Conservation (phyloP, 2,797 vertebrate species). For the Arnoldichthys spilopterus region DNA sequence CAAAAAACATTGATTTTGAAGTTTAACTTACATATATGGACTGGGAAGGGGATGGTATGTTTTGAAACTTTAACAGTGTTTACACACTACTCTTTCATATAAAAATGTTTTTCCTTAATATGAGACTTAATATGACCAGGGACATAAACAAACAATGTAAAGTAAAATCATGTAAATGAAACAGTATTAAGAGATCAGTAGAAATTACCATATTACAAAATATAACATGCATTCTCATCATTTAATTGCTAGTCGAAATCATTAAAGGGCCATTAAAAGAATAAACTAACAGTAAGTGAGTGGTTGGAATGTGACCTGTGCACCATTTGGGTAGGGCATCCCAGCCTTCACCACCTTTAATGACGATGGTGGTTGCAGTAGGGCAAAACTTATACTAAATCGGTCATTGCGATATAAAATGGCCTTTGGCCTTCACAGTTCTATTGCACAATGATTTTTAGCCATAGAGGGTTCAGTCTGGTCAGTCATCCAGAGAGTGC, state of each 20-base stretch:
- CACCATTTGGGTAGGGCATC: slow-evolving; percentile 1
- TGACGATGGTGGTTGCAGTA: slow-evolving; percentile 35
- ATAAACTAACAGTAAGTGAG: background rate
- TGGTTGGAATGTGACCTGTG: background rate
- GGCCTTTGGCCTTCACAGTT: slow-evolving; percentile 43
- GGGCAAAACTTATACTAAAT: slow-evolving; percentile 45
- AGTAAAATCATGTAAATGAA: too few species aligned
- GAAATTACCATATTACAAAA: background rate
- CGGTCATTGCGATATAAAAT: slow-evolving; percentile 48
- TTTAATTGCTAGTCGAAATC: background rate
- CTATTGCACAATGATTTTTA: slow-evolving; percentile 52
- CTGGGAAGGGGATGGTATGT: too few species aligned
- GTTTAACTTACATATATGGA: too few species aligned
- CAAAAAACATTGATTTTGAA: too few species aligned
- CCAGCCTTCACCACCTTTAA: slow-evolving; percentile 19
- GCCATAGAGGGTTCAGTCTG: slow-evolving; percentile 46
- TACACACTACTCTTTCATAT: too few species aligned
- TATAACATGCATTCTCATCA: background rate
- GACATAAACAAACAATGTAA: too few species aligned
- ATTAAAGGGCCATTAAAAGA: background rate
- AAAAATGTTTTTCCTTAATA: too few species aligned
- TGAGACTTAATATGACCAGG: too few species aligned
- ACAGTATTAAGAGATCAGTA: background rate
- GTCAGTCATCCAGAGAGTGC: slow-evolving; percentile 58
- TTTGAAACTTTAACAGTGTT: too few species aligned